Conservation (phyloP, 2,888 invertebrate genomes). For the Tineola bisselliella region DNA sequence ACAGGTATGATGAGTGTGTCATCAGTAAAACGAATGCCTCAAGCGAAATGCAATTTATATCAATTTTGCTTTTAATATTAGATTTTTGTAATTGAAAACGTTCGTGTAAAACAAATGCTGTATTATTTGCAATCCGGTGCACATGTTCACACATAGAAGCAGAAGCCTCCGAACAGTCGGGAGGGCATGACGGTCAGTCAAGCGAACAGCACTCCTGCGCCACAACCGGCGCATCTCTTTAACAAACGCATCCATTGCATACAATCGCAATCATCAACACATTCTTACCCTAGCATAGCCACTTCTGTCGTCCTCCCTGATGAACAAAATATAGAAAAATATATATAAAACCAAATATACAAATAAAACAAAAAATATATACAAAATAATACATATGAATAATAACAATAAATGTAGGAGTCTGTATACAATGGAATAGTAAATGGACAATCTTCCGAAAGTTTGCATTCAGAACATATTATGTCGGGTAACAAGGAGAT, state of each 20-base stretch:
- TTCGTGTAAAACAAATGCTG: background rate
- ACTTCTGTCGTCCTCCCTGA: conserved; percentile 68
- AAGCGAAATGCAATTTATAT: background rate
- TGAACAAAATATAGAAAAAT: conserved; percentile 49
- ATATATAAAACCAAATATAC: conserved; percentile 25
- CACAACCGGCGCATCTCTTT: background rate
- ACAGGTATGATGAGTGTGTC: background rate
- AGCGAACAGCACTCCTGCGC: background rate
- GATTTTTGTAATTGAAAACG: background rate
- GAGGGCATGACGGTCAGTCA: background rate
- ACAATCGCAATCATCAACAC: background rate
- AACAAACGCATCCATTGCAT: conserved; percentile 1
- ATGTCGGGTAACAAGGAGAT: background rate
- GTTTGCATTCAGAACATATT: conserved; percentile 61
- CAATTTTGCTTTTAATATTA: background rate
- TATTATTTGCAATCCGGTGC: conserved; percentile 1
- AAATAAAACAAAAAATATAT: conserved; percentile 18
- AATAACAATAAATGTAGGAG: background rate
- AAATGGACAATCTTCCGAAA: background rate
- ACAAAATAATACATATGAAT: conserved; percentile 15
- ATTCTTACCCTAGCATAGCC: conserved; percentile 67
- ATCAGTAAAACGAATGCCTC: background rate
- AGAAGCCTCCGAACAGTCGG: background rate
- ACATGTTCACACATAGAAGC: background rate
- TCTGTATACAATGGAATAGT: background rate